Evolutionary conservation across 1,140 invertebrate genomes (phyloP), one percentile per base, ranked within the genome.

Genomic region (Eriocheir sinensis): DNA sequence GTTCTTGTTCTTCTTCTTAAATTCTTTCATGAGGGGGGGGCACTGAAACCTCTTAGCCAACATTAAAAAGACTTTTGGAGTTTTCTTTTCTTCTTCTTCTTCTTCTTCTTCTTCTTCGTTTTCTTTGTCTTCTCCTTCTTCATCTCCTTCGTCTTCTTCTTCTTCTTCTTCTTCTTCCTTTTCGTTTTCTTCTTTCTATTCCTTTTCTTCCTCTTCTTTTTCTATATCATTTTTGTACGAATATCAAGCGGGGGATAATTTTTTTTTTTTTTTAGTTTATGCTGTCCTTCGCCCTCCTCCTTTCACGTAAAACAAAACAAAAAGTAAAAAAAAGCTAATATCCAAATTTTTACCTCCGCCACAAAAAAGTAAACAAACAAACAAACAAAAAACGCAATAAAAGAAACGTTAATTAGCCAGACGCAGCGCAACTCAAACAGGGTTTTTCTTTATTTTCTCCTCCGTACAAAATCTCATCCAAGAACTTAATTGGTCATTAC

Each of bases 401-500:
- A 40, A 36, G 36, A 86, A 38, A 15, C 12, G 27, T 17, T 34
- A 41, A 86, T 36, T 38, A 41, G 36, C 36, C 83, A 86, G 9
- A 40, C 44, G 3, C 41, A 89, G 40, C 88, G 41, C 15, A 53
- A 89, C 41, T 89, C 53, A 30, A 89, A 40, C 32, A n/a, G 88
- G 21, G 8, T 72, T 72, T 72, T n/a, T 72, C n/a, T 72, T 15
- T n/a, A 27, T n/a, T n/a, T 72, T 72, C 60, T 41, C 53, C 32
- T 32, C 81, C 81, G 9, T 32, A 89, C n/a, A 53, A 89, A 89
- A 53, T 27, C 88, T 27, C 44, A 53, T 89, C n/a, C 53, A 53
- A 48, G 41, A 53, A 53, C 34, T 89, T 89, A 89, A 89, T 89
- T 89, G 88, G 41, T n/a, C 88, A 89, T 89, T 53, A 89, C 21